Base-by-base conservation (phyloP, 1,140 invertebrate genomes). In the Hormaphis cornu region DNA sequence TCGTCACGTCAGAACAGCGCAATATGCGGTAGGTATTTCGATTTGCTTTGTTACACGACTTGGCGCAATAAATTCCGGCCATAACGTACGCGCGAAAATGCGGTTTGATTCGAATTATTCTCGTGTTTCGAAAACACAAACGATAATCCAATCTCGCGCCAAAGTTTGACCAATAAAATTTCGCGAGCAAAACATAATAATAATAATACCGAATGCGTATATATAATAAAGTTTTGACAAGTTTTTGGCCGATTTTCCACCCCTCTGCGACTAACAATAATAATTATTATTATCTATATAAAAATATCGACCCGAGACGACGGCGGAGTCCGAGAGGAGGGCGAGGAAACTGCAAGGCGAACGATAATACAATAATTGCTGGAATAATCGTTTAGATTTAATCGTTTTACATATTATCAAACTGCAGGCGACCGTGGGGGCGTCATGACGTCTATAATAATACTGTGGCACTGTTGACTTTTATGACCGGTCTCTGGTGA, bases 321-420 rank as follows among this genome's bases (percentile, higher is more conserved):
- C 16, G 1, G 14, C 6, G 37, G 14, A 33, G 14, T 26, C 24
- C 40, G 20, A 30, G 33, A 14, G 61, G 44, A 66, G 44, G 24
- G 50, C 16, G 14, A 37, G n/a, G n/a, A n/a, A n/a, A n/a, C n/a
- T n/a, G n/a, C 12, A 28, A 16, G 24, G 12, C 22, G 35, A 37
- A 33, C 28, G 28, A 50, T 66, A n/a, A n/a, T n/a, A n/a, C n/a
- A n/a, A 66, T 66, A 66, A 66, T 66, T 66, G 61, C 44, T 35
- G 12, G 2, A 48, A 66, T 50, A 48, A 46, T 28, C 61, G 50
- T 66, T 66, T 35, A 66, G 61, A 66, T 66, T 66, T 66, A 50
- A 66, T 66, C 44, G 61, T 48, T 66, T 46, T 35, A 35, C 61
- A 48, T 58, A 35, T n/a, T n/a, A n/a, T n/a, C n/a, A n/a, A n/a